phyloP scores from a whole-genome alignment of 2,113 vertebrate genomes.

The Bubalus kerabau region DNA sequence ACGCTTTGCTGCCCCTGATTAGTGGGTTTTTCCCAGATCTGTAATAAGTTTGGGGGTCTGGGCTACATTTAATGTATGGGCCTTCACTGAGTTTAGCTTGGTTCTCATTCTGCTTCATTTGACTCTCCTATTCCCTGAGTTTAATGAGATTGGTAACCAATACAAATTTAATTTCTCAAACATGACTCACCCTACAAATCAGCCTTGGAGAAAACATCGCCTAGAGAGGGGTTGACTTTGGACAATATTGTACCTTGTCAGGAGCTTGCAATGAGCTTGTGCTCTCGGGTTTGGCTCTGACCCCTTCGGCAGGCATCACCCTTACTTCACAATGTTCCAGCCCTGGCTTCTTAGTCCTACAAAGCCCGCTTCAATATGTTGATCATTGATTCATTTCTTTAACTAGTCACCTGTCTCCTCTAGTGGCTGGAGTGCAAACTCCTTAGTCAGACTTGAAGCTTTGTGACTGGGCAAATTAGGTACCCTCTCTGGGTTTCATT shows the following conservation, averaged over 20 bases:
- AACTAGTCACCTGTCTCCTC: not conserved
- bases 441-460: not conserved
- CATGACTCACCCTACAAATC: constrained; percentile 12
- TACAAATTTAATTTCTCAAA: constrained; percentile 33
- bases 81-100: not conserved
- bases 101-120: constrained; percentile 16
- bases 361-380: not conserved
- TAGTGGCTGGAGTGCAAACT: not conserved
- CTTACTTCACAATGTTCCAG: not conserved
- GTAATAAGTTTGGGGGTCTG: not conserved
- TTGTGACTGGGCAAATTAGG: not conserved
- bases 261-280: not conserved
- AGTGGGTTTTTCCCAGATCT: not conserved
- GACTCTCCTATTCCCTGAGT: not conserved
- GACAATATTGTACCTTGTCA: not conserved
- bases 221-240: not conserved
- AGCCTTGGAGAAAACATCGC: not conserved
- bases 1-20: not conserved
- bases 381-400: not conserved
- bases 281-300: not conserved
- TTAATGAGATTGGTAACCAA: not conserved
- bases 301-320: not conserved
- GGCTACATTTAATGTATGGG: not conserved
- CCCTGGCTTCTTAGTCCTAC: not conserved
- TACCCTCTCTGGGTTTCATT: not conserved